Evolutionary conservation across 2,113 vertebrate genomes (phyloP).

Genomic region (Rhinogobius similis): DNA sequence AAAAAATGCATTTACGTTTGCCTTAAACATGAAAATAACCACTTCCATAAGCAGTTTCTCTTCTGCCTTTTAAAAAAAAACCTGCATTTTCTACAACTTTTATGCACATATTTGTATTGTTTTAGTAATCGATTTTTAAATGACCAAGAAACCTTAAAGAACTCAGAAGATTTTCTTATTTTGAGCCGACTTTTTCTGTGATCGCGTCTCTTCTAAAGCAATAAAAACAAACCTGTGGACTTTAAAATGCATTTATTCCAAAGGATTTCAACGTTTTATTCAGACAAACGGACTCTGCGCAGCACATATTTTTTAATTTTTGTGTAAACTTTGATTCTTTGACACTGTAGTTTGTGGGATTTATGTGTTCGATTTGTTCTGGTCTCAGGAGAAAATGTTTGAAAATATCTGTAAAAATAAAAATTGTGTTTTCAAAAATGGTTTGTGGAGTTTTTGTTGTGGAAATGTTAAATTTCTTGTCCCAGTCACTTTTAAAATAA

Average conservation of each 20-base stretch:
- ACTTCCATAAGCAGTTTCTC: neutral
- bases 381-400: constrained; percentile 4
- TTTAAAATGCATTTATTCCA: constrained; percentile 2
- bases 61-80: neutral
- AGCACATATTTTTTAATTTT: neutral
- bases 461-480: no score
- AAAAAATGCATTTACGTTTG: neutral
- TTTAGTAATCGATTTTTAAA: neutral
- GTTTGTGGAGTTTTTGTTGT: neutral
- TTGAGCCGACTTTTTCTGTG: no score
- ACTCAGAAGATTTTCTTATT: no score
- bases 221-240: neutral
- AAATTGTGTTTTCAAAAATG: neutral
- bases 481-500: no score
- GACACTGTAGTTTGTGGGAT: constrained; percentile 10
- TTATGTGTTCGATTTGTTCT: neutral
- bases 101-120: neutral
- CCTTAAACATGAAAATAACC: constrained; percentile 3
- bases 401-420: constrained; percentile 1
- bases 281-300: neutral
- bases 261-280: constrained; percentile 3
- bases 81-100: neutral
- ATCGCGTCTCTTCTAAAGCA: neutral
- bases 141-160: constrained; percentile 13
- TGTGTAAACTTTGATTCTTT: neutral